Conservation (phyloP, 2,113 vertebrate genomes). For the Oophaga pumilio region DNA sequence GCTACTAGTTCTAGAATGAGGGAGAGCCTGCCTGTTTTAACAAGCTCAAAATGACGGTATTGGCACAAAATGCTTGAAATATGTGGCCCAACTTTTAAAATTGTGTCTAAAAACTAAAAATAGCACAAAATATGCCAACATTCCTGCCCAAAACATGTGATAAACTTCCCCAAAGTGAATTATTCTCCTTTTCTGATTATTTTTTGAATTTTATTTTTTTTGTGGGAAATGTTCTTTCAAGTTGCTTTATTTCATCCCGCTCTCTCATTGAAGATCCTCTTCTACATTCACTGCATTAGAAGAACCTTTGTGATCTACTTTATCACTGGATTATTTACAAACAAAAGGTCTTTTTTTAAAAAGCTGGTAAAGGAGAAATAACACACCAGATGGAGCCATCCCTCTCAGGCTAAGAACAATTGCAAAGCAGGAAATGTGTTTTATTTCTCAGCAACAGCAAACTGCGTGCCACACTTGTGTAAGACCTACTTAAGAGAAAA, state of each 20-base stretch:
- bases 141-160: too few relatives aligned
- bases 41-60: too few relatives aligned
- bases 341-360: neutral
- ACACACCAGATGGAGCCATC: slow-evolving; percentile 66
- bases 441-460: slow-evolving; percentile 54
- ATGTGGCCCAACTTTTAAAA: too few relatives aligned
- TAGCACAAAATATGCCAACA: too few relatives aligned
- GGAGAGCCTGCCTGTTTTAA: too few relatives aligned
- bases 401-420: slow-evolving; percentile 54
- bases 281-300: neutral
- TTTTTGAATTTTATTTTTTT: neutral
- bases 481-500: slow-evolving; percentile 51
- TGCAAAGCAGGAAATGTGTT: slow-evolving; percentile 50
- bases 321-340: slow-evolving; percentile 2
- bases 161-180: neutral
- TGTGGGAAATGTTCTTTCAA: neutral
- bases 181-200: neutral
- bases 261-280: neutral
- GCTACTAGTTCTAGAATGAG: too few relatives aligned
- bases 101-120: too few relatives aligned
- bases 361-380: slow-evolving; percentile 18
- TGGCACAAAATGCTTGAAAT: too few relatives aligned
- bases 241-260: neutral
- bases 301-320: neutral
- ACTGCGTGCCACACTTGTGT: slow-evolving; percentile 24